Conservation (phyloP, 1,140 invertebrate species). For the Scaptomyza hsui region DNA sequence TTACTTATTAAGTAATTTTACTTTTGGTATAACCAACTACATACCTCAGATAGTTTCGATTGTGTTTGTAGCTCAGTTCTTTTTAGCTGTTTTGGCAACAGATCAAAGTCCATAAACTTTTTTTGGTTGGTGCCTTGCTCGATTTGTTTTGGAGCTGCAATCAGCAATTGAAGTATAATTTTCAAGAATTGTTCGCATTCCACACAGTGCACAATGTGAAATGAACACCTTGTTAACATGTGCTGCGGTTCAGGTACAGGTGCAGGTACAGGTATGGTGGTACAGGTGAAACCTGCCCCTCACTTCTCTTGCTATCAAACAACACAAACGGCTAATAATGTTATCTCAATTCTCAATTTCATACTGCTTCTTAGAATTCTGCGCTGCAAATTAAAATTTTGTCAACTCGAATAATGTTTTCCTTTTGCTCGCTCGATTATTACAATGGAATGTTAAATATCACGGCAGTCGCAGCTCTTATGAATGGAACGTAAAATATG, state of each 20-base stretch:
- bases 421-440: slow-evolving; percentile 7
- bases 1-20: too few relatives aligned
- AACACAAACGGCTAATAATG: slow-evolving; percentile 38
- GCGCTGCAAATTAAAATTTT: slow-evolving; percentile 45
- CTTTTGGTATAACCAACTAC: neutral
- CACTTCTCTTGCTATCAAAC: neutral
- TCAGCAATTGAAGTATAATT: slow-evolving; percentile 50
- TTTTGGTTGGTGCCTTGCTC: slow-evolving; percentile 16
- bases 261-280: neutral
- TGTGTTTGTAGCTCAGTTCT: neutral
- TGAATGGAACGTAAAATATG: slow-evolving; percentile 18
- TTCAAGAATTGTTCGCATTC: slow-evolving; percentile 60
- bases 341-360: slow-evolving; percentile 47
- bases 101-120: neutral
- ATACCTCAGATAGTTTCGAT: neutral
- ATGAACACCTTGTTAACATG: slow-evolving; percentile 62
- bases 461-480: slow-evolving; percentile 11
- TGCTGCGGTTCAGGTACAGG: slow-evolving; percentile 3
- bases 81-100: neutral
- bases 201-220: slow-evolving; percentile 34
- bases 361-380: slow-evolving; percentile 31
- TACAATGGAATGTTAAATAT: slow-evolving; percentile 25
- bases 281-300: neutral
- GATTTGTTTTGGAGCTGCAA: slow-evolving; percentile 10
- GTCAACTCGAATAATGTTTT: slow-evolving; percentile 33